Base-by-base conservation (phyloP, 2,888 invertebrate species). In the Epinotia nisella region DNA sequence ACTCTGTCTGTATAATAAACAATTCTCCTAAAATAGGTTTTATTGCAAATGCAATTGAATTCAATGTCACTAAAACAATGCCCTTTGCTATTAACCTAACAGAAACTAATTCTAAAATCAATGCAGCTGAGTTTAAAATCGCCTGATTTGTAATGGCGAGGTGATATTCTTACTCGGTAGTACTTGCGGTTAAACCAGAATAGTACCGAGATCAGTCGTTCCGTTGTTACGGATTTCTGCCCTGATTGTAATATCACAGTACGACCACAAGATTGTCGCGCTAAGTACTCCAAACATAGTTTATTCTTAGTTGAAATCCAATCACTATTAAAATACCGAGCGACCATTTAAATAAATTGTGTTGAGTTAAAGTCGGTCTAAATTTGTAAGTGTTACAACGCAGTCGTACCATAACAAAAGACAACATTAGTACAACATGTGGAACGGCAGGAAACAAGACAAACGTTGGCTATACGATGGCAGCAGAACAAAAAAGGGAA, bases 1-100 rank as follows among this genome's bases (percentile, higher is more conserved):
- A 89, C 87, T 81, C 82, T 83, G 84, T 81, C 82, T 83, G 84
- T 85, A 88, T 88, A 89, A 88, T 88, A 89, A 90, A 90, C 90
- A 69, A 49, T 53, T 64, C 73, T 68, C 68, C 68, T 69, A 51
- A 73, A 73, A 68, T 69, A 64, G 68, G 62, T 73, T 69, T 73
- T 69, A 68, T 68, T 69, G 49, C 72, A 60, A 71, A 45, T 39
- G 59, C 65, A 72, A 62, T 91, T 90, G 88, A 86, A 90, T 89
- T 87, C 89, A 91, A 90, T 91, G 87, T 90, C 84, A 87, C 82
- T 85, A 80, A 76, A 82, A 84, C 85, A 88, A 84, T 85, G 84
- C 82, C 83, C 82, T 83, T 84, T 86, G 84, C 85, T 78, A 77
- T 78, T 77, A 76, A 79, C 79, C 80, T 82, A 77, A 83, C 81